Conservation (phyloP, 1,140 invertebrate genomes). For the Anthonomus grandis region DNA sequence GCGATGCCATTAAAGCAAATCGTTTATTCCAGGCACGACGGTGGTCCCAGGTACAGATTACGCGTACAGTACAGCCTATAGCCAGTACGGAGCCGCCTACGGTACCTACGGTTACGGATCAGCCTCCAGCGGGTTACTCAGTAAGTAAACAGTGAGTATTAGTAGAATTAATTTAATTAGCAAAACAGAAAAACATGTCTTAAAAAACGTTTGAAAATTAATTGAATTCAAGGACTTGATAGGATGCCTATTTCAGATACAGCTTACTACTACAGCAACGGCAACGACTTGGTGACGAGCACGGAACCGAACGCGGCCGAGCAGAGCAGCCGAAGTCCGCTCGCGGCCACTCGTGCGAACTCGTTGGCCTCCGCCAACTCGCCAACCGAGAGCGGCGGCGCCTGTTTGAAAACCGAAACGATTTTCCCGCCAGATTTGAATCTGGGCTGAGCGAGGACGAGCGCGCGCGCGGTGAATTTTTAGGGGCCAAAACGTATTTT, state of each 20-base stretch:
- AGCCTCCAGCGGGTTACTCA: conserved; percentile 71
- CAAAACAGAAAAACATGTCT: background rate
- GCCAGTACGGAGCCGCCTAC: conserved; percentile 70
- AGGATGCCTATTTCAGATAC: conserved; percentile 60
- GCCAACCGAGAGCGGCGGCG: conserved; percentile 69
- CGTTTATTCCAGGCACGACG: conserved; percentile 54
- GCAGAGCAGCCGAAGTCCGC: conserved; percentile 59
- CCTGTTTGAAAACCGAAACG: conserved; percentile 63
- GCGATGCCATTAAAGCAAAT: conserved; percentile 73
- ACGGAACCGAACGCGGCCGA: conserved; percentile 44
- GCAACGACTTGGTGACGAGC: conserved; percentile 55
- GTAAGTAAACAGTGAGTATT: conserved; percentile 77
- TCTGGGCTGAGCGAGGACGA: conserved; percentile 41
- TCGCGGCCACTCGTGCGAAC: conserved; percentile 67
- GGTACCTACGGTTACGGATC: conserved; percentile 69
- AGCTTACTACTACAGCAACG: conserved; percentile 64
- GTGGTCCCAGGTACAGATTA: conserved; percentile 62
- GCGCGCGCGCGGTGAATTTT: no score
- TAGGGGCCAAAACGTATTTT: conserved; percentile 13
- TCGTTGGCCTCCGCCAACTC: conserved; percentile 67
- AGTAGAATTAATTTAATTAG: conserved; percentile 8
- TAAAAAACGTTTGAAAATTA: no score
- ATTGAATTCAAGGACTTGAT: no score
- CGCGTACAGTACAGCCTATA: conserved; percentile 70
- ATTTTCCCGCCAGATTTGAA: conserved; percentile 55